Base-by-base conservation (phyloP, 1,140 invertebrate species). In the Nephila pilipes region DNA sequence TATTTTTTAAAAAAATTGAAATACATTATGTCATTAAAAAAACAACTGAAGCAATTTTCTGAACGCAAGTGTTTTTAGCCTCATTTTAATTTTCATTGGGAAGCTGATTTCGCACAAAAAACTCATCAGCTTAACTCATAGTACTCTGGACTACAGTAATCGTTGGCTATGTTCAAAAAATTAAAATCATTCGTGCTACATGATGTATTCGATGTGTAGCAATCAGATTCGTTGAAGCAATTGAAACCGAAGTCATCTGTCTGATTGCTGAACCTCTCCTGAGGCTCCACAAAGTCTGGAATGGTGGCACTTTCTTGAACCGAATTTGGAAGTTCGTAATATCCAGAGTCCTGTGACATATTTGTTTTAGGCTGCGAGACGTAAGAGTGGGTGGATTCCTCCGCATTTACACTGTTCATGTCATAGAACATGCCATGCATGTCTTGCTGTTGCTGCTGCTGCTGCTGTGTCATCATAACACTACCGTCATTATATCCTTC, bases 71-170 rank as follows among this genome's bases (percentile, higher is more conserved):
- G 69, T 75, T 75, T 75, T 75, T 36, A 55, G 81, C 81, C 88
- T 16, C 54, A 29, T 55, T 32, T 18, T 36, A 16, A 69, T 10
- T 46, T 46, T 46, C 46, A 10, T 46, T 46, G 6, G 4, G 6
- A 46, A 46, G 46, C 12, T 25, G 29, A 46, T 46, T 46, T 81
- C 32, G 18, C 6, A 36, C 16, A 22, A 25, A 87, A 83, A 29
- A 25, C 87, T 60, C 65, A 94, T 94, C 94, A 94, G 94, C 90
- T 94, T 65, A 94, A 69, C 87, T 94, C 91, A 83, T 93, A 94
- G 54, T 94, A 94, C 38, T 94, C 94, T 60, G 91, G 87, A 88
- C n/a, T 90, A 65, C 89, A 90, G 20, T 93, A 93, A 57, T 94
- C 91, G 60, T 90, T 94, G 25, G 91, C 89, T 58, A 93, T 91